Evolutionary conservation across 2,888 invertebrate species (phyloP).

Genomic region (Patella ulyssiponensis): DNA sequence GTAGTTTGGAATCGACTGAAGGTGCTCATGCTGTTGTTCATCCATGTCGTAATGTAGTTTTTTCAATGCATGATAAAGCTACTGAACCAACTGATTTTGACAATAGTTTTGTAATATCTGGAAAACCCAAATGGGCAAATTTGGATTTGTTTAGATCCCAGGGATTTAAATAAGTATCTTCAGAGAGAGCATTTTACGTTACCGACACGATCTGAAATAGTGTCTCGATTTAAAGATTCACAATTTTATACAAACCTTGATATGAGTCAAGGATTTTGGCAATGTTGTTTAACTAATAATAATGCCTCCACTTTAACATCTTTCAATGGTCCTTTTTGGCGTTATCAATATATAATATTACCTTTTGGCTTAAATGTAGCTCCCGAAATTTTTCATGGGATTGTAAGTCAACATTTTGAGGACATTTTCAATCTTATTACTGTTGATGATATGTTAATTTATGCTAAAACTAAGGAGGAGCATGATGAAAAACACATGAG

Average conservation of each 20-base stretch:
- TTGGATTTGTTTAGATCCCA: neutral
- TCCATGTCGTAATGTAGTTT: neutral
- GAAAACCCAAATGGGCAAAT: neutral
- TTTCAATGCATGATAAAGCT: neutral
- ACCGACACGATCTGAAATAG: neutral
- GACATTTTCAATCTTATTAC: neutral
- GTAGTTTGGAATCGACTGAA: neutral
- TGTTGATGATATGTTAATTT: slow-evolving; percentile 4
- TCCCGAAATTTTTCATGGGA: neutral
- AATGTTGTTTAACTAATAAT: neutral
- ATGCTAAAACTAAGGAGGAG: neutral
- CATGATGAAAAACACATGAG: neutral
- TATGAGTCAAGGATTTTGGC: neutral
- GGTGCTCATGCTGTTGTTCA: neutral
- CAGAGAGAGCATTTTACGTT: neutral
- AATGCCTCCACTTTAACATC: neutral
- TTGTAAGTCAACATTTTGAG: slow-evolving; percentile 3
- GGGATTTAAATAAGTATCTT: neutral
- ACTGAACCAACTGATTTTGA: neutral
- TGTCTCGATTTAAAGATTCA: neutral
- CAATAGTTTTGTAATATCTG: neutral
- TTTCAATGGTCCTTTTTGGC: neutral
- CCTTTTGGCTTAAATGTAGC: neutral
- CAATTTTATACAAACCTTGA: neutral
- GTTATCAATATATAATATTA: slow-evolving; percentile 6